Evolutionary conservation across 1,140 invertebrate species (phyloP).

Genomic region (Pogonus chalceus): DNA sequence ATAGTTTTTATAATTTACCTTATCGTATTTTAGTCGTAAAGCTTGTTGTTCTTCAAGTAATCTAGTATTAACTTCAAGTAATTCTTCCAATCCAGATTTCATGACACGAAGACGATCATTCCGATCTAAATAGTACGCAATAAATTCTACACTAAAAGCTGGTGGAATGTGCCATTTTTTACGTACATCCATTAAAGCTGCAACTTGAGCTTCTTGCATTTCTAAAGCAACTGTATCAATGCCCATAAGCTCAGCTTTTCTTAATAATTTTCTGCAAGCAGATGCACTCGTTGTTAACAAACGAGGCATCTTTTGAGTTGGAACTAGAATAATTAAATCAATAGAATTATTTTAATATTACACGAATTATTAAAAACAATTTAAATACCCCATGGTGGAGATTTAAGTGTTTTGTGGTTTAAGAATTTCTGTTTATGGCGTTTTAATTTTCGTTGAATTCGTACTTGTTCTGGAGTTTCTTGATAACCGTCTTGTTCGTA

Average conservation of each 20-base stretch:
- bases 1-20: slow-evolving; percentile 40
- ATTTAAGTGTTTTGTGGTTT: slow-evolving; percentile 59
- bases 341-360: slow-evolving; percentile 2
- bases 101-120: slow-evolving; percentile 67
- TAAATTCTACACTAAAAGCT: slow-evolving; percentile 86
- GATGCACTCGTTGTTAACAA: slow-evolving; percentile 82
- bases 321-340: slow-evolving; percentile 46
- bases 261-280: slow-evolving; percentile 69
- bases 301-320: slow-evolving; percentile 88
- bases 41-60: slow-evolving; percentile 60
- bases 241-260: slow-evolving; percentile 86
- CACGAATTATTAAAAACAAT: neutral
- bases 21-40: slow-evolving; percentile 66
- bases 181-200: slow-evolving; percentile 69
- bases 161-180: slow-evolving; percentile 92
- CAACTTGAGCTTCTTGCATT: slow-evolving; percentile 67
- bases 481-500: slow-evolving; percentile 41
- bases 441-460: slow-evolving; percentile 65
- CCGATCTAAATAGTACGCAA: slow-evolving; percentile 85
- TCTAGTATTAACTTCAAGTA: slow-evolving; percentile 63
- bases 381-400: slow-evolving; percentile 70
- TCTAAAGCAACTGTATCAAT: slow-evolving; percentile 68
- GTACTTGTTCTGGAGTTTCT: slow-evolving; percentile 54
- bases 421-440: slow-evolving; percentile 69
- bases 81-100: slow-evolving; percentile 61